phyloP scores from a whole-genome alignment of 2,888 invertebrate species.

The Physocephala rufipes region DNA sequence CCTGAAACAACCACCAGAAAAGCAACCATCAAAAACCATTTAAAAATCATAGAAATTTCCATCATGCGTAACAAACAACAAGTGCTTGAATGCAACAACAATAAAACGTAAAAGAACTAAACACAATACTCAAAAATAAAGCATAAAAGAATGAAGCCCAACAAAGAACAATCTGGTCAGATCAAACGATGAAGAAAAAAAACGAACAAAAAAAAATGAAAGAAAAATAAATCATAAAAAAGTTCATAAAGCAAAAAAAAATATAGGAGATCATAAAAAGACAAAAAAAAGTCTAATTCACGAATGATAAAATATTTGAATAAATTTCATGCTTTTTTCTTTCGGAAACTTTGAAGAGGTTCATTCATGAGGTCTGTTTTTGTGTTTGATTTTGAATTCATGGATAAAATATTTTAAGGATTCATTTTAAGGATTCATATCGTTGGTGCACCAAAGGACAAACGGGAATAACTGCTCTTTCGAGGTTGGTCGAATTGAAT shows the following conservation, averaged over 20 bases:
- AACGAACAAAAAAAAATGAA: neutral
- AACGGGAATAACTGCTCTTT: neutral
- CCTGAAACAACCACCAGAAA: neutral
- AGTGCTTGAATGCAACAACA: constrained; percentile 11
- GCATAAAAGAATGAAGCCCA: neutral
- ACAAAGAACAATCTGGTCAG: neutral
- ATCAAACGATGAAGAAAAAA: neutral
- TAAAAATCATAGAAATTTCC: constrained; percentile 32
- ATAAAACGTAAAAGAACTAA: constrained; percentile 1
- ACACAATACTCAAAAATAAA: neutral
- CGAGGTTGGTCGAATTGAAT: neutral
- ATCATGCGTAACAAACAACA: constrained; percentile 35
- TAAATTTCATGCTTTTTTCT: neutral
- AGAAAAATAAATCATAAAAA: neutral
- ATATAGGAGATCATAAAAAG: neutral
- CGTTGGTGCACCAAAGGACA: neutral
- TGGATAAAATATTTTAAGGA: constrained; percentile 2
- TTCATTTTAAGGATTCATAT: neutral
- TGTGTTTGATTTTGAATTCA: constrained; percentile 4
- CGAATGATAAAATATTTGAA: neutral
- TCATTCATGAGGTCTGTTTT: too few relatives aligned
- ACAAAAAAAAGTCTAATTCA: neutral
- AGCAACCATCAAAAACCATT: constrained; percentile 20
- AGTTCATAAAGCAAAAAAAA: neutral
- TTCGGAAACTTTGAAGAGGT: neutral